These are phyloP conservation scores for Oreonectes daqikongensis DNA, from an alignment of 2,797 vertebrate species.

Conservation along the genomic window DNA sequence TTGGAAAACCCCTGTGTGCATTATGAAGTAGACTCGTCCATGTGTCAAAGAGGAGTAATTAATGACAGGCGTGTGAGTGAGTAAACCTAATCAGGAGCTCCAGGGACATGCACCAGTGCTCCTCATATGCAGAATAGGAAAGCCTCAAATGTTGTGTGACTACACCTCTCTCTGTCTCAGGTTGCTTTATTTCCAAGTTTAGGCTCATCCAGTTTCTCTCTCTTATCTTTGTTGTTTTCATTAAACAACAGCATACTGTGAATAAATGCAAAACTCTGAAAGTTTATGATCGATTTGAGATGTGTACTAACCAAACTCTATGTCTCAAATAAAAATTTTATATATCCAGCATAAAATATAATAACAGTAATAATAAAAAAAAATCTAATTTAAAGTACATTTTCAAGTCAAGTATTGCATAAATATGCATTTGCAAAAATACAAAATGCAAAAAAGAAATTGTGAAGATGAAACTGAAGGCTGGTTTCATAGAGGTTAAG, in stretches of 20 bases:
- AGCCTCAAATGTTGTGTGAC: constrained; percentile 36
- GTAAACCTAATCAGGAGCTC: constrained; percentile 54
- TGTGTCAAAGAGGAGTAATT: constrained; percentile 54
- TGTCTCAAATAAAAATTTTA: neutral
- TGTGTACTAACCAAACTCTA: neutral
- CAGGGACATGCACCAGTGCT: constrained; percentile 53
- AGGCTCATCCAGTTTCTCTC: neutral
- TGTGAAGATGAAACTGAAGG: no score
- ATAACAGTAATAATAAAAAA: no score
- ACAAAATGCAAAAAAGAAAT: no score
- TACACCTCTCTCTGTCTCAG: constrained; percentile 20
- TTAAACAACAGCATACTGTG: neutral
- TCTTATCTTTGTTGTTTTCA: neutral
- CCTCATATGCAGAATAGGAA: constrained; percentile 53
- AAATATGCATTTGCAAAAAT: no score
- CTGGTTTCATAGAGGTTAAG: no score
- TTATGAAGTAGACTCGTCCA: constrained; percentile 23
- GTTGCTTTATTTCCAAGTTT: constrained; percentile 16
- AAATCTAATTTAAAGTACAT: no score
- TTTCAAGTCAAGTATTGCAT: no score
- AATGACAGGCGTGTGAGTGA: constrained; percentile 52
- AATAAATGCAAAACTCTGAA: neutral
- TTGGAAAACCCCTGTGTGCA: neutral
- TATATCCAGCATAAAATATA: no score
- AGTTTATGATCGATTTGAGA: neutral